phyloP scores from a whole-genome alignment of 2,797 vertebrate genomes.

The Calcarius lapponicus region DNA sequence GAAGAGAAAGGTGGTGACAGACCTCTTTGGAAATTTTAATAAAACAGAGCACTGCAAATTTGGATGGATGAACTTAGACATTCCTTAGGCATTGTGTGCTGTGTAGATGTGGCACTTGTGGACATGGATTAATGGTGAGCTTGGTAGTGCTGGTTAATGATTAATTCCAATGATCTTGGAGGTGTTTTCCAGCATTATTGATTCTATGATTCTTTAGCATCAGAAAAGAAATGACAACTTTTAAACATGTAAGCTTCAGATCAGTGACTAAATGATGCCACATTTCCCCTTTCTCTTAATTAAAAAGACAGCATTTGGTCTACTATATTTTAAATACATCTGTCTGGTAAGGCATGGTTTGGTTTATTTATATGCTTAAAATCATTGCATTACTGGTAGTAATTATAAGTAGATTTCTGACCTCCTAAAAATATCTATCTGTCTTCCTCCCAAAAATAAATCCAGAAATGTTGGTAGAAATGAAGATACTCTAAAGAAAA shows the following conservation, averaged over 20 bases:
- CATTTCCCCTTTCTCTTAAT: not conserved
- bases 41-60: not conserved
- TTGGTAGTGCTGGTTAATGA: not conserved
- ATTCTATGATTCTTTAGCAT: not conserved
- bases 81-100: no score
- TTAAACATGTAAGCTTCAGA: not conserved
- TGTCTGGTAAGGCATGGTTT: not conserved
- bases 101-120: not conserved
- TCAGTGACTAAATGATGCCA: not conserved
- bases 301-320: not conserved
- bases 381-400: not conserved
- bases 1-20: not conserved
- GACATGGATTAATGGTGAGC: fast-evolving
- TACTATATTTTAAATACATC: not conserved
- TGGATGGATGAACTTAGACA: not conserved
- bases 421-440: not conserved
- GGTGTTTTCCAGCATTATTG: not conserved
- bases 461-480: not conserved
- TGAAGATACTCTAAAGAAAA: not conserved
- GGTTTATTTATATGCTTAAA: not conserved
- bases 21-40: not conserved
- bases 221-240: not conserved
- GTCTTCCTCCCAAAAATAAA: not conserved
- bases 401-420: not conserved
- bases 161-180: not conserved